Percentiles rank a stretch among this genome's conserved stretches.
Conservation (phyloP, 2,113 vertebrate genomes). For the Myrmecophaga tridactyla region DNA sequence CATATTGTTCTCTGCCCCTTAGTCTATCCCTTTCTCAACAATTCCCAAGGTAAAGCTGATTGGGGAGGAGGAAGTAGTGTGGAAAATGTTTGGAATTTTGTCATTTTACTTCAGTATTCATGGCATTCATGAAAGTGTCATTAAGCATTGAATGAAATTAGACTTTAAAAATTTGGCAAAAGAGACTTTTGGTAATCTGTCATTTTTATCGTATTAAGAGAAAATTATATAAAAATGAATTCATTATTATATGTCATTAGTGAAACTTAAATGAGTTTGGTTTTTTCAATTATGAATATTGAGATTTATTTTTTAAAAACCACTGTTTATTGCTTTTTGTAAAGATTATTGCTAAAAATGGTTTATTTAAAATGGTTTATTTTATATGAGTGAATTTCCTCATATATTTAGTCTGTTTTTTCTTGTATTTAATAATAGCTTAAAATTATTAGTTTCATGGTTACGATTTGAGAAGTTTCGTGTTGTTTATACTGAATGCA, state of each 20-base stretch:
- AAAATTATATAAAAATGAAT: constrained; percentile 7
- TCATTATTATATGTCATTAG: not conserved
- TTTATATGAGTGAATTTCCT: not conserved
- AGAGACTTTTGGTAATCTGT: not conserved
- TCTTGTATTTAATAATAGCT: not conserved
- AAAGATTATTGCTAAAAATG: not conserved
- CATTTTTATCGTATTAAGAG: constrained; percentile 3
- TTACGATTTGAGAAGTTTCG: not conserved
- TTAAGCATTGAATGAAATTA: not conserved
- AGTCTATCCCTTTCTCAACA: not conserved
- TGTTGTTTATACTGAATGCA: not conserved
- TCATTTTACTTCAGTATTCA: not conserved
- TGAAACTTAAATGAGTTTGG: not conserved
- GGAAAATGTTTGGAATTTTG: constrained; percentile 20
- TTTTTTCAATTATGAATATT: not conserved
- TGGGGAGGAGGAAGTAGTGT: not conserved
- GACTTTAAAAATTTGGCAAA: not conserved
- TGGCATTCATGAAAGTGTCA: not conserved
- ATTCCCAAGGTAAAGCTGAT: not conserved
- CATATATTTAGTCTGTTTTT: not conserved
- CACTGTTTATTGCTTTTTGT: not conserved
- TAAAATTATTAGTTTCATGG: constrained; percentile 37
- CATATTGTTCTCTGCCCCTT: not conserved
- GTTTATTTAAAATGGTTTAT: no score
- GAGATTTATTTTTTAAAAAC: constrained; percentile 6